Base-by-base conservation (phyloP, 2,888 invertebrate species). In the Dryocosmus kuriphilus region DNA sequence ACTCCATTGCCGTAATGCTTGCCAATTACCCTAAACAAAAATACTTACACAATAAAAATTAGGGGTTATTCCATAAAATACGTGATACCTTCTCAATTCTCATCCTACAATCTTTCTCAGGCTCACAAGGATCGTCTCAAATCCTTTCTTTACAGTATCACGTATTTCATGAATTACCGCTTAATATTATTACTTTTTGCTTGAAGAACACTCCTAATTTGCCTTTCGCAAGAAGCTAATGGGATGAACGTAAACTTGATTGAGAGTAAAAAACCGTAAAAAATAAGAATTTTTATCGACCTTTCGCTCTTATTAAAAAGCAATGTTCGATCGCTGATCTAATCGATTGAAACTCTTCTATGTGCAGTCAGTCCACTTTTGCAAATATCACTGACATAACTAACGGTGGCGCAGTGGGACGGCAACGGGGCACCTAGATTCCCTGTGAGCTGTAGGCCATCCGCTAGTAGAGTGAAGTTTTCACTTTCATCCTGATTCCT, bases 371-470 rank as follows among this genome's bases (percentile, higher is more conserved):
- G n/a, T 71, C 46, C 30, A 75, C 55, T 76, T 63, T 76, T 76
- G 46, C 38, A 41, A 76, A 62, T 24, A 65, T 38, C 57, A 22
- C 46, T 38, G 46, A 35, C 74, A 74, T 74, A 77, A 74, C 71
- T 71, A 62, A 74, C 62, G 73, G 62, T 32, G 73, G 32, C 41
- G 57, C 57, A 77, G 61, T 65, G n/a, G n/a, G 38, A 38, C 38
- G 14, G 51, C 71, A 16, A 74, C 74, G 77, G 62, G 62, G 77
- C 80, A 83, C 90, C 88, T 88, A 90, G 90, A 90, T 90, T 90
- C 89, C 86, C 87, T 83, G 86, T 83, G 88, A 88, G 83, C 87
- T 90, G 90, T 90, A 90, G 90, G 90, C 90, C 91, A 90, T 89
- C 85, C 80, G 84, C 86, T 85, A 86, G 85, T 84, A 84, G 85